Base-by-base conservation (phyloP, 2,888 invertebrate species). In the Frankliniella fusca region DNA sequence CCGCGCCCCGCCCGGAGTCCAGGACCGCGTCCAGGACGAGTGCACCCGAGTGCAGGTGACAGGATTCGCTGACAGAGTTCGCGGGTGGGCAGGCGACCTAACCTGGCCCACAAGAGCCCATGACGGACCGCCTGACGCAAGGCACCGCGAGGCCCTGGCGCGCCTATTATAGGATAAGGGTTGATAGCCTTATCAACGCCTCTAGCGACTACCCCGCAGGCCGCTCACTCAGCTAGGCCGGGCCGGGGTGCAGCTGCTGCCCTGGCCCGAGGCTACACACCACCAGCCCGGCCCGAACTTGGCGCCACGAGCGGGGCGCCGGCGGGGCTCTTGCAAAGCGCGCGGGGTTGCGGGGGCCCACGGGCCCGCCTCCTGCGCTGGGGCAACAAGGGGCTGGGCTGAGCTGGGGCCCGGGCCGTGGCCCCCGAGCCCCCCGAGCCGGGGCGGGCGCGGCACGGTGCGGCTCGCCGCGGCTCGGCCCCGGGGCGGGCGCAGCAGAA, bases 401-500 rank as follows among this genome's bases (percentile, higher is more conserved):
- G 23, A 2, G 27, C 70, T 27, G 70, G 70, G 70, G 70, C 70
- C n/a, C 70, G 23, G 9, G 27, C 70, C 10, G 70, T 27, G 70
- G 70, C 70, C n/a, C 70, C 70, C n/a, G 70, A 38, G 20, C n/a
- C 61, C 12, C 18, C 1, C 61, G 23, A 27, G 11, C 11, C 10
- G 70, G 70, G 70, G 70, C 10, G 54, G 54, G 54, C 11, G 27
- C 70, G 23, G 70, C 70, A 23, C 23, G 23, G 3, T 23, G 11
- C 23, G 70, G 20, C 70, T 23, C 18, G 65, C 20, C 65, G 18
- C 20, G 65, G n/a, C 65, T 8, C 70, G 70, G 70, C 8, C 11
- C 23, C 70, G 70, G 70, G 70, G 70, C 70, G 23, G 23, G 70
- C 70, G 70, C 70, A 27, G 70, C 70, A 76, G 70, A 76, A 76